phyloP scores from a whole-genome alignment of 2,113 vertebrate species.

The Esox niger region DNA sequence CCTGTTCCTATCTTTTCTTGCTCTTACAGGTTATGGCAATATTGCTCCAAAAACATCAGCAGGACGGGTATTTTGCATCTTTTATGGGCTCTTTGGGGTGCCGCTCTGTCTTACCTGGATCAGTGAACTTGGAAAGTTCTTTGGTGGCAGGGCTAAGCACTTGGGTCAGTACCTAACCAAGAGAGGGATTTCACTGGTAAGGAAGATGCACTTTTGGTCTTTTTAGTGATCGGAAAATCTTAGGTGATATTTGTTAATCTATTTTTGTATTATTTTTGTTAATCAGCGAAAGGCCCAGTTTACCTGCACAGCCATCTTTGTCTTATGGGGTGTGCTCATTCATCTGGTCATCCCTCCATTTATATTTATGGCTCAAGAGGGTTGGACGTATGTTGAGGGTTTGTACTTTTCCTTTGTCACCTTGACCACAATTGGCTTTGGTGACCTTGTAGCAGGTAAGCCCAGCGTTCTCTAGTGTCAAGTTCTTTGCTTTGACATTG shows the following conservation, averaged over 20 bases:
- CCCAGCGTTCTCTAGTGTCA: neutral
- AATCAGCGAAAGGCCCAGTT: constrained; percentile 92
- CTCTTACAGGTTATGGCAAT: constrained; percentile 87
- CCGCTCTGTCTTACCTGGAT: constrained; percentile 96
- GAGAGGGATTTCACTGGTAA: constrained; percentile 90
- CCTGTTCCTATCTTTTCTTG: neutral
- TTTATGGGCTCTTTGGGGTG: constrained; percentile 95
- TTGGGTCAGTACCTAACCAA: constrained; percentile 91
- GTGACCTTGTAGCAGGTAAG: constrained; percentile 92
- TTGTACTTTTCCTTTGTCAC: constrained; percentile 98
- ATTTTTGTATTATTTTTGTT: constrained; percentile 10
- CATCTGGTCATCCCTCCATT: constrained; percentile 94
- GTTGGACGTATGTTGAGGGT: constrained; percentile 92
- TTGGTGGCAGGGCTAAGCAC: constrained; percentile 93
- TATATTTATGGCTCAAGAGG: constrained; percentile 94
- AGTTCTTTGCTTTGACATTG: neutral
- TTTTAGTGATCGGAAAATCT: neutral
- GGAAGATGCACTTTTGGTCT: constrained; percentile 20
- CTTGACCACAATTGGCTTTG: constrained; percentile 95
- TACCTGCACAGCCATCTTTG: constrained; percentile 92
- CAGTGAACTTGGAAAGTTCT: constrained; percentile 97
- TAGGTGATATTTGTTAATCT: neutral
- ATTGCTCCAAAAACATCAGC: constrained; percentile 91
- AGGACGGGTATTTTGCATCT: constrained; percentile 93
- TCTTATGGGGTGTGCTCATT: constrained; percentile 90